These are phyloP conservation scores for Salarias fasciatus DNA, from an alignment of 2,797 vertebrate species.

Conservation along the genomic window DNA sequence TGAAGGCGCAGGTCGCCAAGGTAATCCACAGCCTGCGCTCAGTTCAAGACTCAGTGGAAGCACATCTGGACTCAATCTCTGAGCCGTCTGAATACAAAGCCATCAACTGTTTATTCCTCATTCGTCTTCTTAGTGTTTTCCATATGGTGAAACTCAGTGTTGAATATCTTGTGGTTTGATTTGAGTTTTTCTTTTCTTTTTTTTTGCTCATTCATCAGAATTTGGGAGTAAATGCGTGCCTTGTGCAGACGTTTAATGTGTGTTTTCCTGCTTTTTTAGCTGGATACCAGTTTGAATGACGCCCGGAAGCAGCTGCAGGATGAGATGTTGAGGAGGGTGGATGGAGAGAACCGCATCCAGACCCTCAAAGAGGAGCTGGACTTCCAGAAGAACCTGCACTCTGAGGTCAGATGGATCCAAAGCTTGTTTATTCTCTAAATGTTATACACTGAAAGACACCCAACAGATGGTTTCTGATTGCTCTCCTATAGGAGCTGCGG, in stretches of 20 bases:
- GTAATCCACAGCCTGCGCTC: conserved; percentile 69
- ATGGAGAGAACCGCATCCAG: conserved; percentile 94
- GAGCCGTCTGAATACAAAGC: background rate
- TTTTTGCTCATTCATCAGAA: background rate
- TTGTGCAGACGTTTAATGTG: too few relatives aligned
- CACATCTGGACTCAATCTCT: conserved; percentile 52
- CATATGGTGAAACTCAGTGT: background rate
- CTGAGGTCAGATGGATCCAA: conserved; percentile 80
- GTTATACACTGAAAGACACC: background rate
- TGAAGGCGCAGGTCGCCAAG: conserved; percentile 91
- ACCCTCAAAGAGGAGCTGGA: conserved; percentile 95
- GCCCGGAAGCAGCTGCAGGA: conserved; percentile 97
- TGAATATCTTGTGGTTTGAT: background rate
- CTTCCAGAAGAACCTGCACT: conserved; percentile 93
- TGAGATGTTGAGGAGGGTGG: conserved; percentile 95
- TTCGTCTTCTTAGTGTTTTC: background rate
- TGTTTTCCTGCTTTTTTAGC: conserved; percentile 66
- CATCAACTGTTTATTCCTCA: background rate
- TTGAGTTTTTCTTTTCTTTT: background rate
- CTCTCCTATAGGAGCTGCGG: conserved; percentile 86
- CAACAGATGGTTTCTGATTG: background rate
- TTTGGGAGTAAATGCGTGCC: too few relatives aligned
- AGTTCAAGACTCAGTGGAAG: conserved; percentile 10
- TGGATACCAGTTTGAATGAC: conserved; percentile 86
- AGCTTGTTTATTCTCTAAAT: background rate